Evolutionary conservation across 1,140 invertebrate genomes (phyloP), one percentile per base, ranked within the genome.

Genomic region (Eurosta solidaginis): DNA sequence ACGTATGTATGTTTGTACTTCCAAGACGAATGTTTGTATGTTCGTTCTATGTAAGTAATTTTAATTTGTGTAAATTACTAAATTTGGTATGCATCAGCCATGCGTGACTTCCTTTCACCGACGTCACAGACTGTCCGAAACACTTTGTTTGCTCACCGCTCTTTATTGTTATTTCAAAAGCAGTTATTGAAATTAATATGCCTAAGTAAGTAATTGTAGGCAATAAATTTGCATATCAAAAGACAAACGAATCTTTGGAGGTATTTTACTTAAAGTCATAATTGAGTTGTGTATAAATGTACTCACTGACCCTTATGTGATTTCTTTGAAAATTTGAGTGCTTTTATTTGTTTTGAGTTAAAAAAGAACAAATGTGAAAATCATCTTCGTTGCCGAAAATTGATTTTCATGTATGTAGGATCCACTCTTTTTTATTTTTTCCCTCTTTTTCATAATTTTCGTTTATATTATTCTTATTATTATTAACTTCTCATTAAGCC

Each of bases 151-250:
- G 17, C n/a, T n/a, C n/a, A n/a, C n/a, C n/a, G n/a, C 59, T 20
- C 5, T 68, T 68, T 29, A 33, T 68, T 36, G 59, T 5, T 33
- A 68, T 68, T 68, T 68, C 59, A 68, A 68, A 68, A 68, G 33
- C 33, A 68, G 59, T 68, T 68, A 68, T 68, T 68, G 59, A 40
- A 68, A 68, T 68, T 68, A 68, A 68, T 68, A 42, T 68, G 59
- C 59, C 29, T 68, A 68, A 68, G 59, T 68, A 68, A 68, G 59
- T 68, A 68, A 68, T 68, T 68, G 59, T 33, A 68, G 59, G 59
- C 59, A 40, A 36, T 68, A 68, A 68, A 68, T 68, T 68, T 68
- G 59, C 59, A 68, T 68, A 68, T 68, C 59, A 68, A 68, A 68
- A 68, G 59, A n/a, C n/a, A n/a, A n/a, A n/a, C 59, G 27, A 68